These are phyloP conservation scores for Alca torda DNA, from an alignment of 2,797 vertebrate species.

Conservation along the genomic window DNA sequence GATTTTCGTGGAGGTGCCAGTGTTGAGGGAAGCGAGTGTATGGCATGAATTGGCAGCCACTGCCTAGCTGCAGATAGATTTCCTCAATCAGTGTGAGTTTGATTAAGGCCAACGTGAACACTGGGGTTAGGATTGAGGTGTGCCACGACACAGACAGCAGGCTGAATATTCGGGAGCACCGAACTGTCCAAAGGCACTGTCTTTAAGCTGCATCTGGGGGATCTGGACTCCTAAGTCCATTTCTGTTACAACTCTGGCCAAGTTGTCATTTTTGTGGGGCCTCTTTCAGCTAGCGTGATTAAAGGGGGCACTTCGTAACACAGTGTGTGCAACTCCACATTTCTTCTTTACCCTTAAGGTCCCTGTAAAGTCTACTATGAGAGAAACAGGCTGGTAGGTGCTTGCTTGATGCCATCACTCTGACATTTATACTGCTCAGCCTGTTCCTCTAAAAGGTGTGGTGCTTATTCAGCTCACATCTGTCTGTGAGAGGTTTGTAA, in stretches of 20 bases:
- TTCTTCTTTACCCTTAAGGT: neutral
- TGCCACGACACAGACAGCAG: neutral
- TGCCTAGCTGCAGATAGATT: neutral
- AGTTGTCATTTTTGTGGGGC: neutral
- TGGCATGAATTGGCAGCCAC: neutral
- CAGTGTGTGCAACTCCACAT: neutral
- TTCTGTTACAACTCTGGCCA: neutral
- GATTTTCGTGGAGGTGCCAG: neutral
- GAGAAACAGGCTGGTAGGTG: neutral
- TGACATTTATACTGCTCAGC: neutral
- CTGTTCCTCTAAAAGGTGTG: neutral
- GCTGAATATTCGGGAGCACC: neutral
- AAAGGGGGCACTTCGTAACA: neutral
- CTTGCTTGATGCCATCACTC: neutral
- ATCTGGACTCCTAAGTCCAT: neutral
- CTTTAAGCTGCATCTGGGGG: neutral
- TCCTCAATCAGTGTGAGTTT: neutral
- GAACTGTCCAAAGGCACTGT: neutral
- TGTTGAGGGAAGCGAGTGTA: neutral
- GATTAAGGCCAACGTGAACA: accelerated
- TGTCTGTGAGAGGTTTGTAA: neutral
- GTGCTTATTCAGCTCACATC: neutral
- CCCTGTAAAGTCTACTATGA: neutral
- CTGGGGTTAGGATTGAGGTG: neutral
- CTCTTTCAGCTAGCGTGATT: neutral